Evolutionary conservation across 1,140 invertebrate genomes (phyloP), one percentile per base, ranked within the genome.

Genomic region (Nylanderia fulva): DNA sequence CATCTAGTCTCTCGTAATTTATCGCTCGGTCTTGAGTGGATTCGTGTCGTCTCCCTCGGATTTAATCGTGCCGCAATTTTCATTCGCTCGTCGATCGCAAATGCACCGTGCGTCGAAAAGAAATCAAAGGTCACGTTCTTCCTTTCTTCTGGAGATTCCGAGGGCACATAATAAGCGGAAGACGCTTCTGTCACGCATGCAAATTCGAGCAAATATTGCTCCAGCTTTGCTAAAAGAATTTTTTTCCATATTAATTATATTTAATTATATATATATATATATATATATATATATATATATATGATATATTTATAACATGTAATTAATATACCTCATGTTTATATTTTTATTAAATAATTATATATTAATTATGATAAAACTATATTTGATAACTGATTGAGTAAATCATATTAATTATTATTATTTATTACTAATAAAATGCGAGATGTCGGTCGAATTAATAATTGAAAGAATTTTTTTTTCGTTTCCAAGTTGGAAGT

Each of bases 1-100:
- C 87, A 86, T 85, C 66, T 69, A 56, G 74, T 58, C 29, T 58
- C 29, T 33, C 54, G 88, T 83, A 90, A 87, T 89, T 85, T 74
- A 71, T 75, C 83, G 63, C 52, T 80, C 29, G 61, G 58, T 76
- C 88, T 89, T 85, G 83, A 74, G 71, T 58, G 56, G 45, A 72
- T 77, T 86, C 69, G 29, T n/a, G n/a, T 33, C 29, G 69, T 79
- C 75, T 52, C 60, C 39, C 61, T 39, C 75, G 68, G 61, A 90
- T 89, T 82, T 27, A 71, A 85, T 76, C 72, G 52, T 76, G 58
- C 66, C n/a, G 56, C 66, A 72, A 71, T 82, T 82, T 82, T 82
- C 77, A 82, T 82, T 72, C 54, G 77, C 39, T 58, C 39, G 52
- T 27, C 74, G 39, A 82, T 33, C 29, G 29, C 66, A 71, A 82